phyloP scores from a whole-genome alignment of 1,140 invertebrate genomes.

The Trypoxylus dichotomus region DNA sequence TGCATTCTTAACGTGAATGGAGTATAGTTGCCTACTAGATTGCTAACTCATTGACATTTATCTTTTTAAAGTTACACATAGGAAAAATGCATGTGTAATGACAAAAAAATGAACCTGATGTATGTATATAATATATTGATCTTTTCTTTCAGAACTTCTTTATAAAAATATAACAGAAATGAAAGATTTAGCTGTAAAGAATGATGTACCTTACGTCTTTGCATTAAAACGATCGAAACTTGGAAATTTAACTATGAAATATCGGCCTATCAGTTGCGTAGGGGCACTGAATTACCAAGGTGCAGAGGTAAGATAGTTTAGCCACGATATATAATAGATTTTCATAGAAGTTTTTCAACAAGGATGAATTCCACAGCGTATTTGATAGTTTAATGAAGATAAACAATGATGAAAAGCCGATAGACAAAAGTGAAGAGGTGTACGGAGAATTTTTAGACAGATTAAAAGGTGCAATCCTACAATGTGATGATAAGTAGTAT shows the following conservation, averaged over 20 bases:
- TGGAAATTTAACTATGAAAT: constrained; percentile 27
- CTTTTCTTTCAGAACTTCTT: constrained; percentile 31
- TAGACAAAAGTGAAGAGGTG: neutral
- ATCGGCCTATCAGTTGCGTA: constrained; percentile 33
- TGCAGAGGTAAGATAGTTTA: constrained; percentile 29
- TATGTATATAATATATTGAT: too few species aligned
- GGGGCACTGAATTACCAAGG: constrained; percentile 31
- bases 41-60: too few species aligned
- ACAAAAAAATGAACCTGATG: too few species aligned
- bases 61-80: too few species aligned
- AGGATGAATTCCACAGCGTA: neutral
- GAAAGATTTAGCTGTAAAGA: neutral
- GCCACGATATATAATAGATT: neutral
- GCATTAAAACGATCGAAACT: constrained; percentile 29
- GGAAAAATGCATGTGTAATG: too few species aligned
- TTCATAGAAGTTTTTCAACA: neutral
- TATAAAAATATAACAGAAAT: constrained; percentile 22
- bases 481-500: neutral
- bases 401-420: neutral
- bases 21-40: too few species aligned
- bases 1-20: too few species aligned
- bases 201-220: constrained; percentile 31
- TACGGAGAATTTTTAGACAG: neutral
- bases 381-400: neutral
- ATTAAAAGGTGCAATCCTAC: neutral